Conservation (phyloP, 2,888 invertebrate species). For the Microplitis manilae region DNA sequence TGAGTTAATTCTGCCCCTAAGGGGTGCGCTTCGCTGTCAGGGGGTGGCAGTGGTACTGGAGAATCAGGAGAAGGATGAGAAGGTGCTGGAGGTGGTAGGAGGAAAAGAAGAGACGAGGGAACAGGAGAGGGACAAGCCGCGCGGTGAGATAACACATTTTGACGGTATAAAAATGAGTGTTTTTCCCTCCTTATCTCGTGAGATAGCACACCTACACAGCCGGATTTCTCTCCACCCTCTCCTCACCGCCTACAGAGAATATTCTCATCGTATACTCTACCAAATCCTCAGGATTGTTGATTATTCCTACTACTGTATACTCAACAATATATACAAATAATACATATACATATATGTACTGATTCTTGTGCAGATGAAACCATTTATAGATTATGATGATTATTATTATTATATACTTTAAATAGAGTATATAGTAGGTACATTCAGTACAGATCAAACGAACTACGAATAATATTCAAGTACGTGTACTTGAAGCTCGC, state of each 20-base stretch:
- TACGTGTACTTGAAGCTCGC: slow-evolving; percentile 34
- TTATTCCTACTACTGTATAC: slow-evolving; percentile 22
- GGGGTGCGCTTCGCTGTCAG: slow-evolving; percentile 49
- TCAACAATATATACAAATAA: slow-evolving; percentile 14
- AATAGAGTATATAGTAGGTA: neutral
- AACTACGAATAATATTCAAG: slow-evolving; percentile 22
- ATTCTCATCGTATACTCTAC: slow-evolving; percentile 20
- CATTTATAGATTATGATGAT: neutral
- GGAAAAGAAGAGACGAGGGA: slow-evolving; percentile 43
- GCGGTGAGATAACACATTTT: slow-evolving; percentile 71
- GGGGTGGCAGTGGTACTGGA: slow-evolving; percentile 30
- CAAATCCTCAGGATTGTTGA: slow-evolving; percentile 42
- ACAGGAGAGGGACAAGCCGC: slow-evolving; percentile 56
- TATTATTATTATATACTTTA: neutral
- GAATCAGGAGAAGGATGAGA: slow-evolving; percentile 34
- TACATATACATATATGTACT: neutral
- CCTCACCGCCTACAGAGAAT: neutral
- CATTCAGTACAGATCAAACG: neutral
- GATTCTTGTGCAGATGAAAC: neutral
- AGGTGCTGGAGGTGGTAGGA: slow-evolving; percentile 25
- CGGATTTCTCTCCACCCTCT: slow-evolving; percentile 49
- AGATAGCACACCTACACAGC: slow-evolving; percentile 65
- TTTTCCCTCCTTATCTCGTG: slow-evolving; percentile 69
- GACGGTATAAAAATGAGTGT: slow-evolving; percentile 73
- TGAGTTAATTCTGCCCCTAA: slow-evolving; percentile 69